These are phyloP conservation scores for Drosophila pseudoananassae DNA, from an alignment of 1,140 invertebrate genomes.

Conservation along the genomic window DNA sequence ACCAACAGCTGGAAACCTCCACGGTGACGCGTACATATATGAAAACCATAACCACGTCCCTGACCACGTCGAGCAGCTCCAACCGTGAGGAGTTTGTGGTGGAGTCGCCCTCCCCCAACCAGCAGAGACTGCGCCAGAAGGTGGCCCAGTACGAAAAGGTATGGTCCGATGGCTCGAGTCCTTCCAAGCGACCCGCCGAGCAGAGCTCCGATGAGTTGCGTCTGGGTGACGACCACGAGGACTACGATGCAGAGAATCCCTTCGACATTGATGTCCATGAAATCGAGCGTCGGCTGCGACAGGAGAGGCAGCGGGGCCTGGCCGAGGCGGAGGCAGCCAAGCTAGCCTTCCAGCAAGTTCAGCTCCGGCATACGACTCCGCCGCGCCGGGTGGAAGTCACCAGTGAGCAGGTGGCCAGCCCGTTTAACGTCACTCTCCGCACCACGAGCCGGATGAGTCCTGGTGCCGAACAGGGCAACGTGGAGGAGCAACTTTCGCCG, in stretches of 20 bases:
- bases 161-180: conserved; percentile 85
- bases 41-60: conserved; percentile 72
- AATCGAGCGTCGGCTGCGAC: conserved; percentile 86
- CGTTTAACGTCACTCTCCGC: conserved; percentile 76
- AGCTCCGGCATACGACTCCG: conserved; percentile 85
- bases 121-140: conserved; percentile 87
- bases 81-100: conserved; percentile 41
- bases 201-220: conserved; percentile 59
- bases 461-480: conserved; percentile 85
- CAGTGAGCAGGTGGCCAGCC: conserved; percentile 65
- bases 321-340: conserved; percentile 85
- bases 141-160: conserved; percentile 92
- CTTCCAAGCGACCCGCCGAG: conserved; percentile 58
- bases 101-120: conserved; percentile 83
- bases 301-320: conserved; percentile 85
- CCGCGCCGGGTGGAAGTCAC: conserved; percentile 71
- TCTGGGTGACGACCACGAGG: conserved; percentile 50
- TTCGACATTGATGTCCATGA: conserved; percentile 86
- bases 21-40: conserved; percentile 77
- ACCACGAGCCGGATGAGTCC: conserved; percentile 70
- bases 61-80: conserved; percentile 61
- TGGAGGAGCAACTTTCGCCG: conserved; percentile 87
- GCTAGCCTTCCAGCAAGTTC: conserved; percentile 86
- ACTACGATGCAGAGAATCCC: conserved; percentile 76
- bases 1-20: conserved; percentile 75